A percentile compares a stretch with the other conserved stretches of the same genome.
These are phyloP conservation scores for Anneissia japonica DNA, from an alignment of 35 echinoderm and acorn worm genomes.

Conservation along the genomic window DNA sequence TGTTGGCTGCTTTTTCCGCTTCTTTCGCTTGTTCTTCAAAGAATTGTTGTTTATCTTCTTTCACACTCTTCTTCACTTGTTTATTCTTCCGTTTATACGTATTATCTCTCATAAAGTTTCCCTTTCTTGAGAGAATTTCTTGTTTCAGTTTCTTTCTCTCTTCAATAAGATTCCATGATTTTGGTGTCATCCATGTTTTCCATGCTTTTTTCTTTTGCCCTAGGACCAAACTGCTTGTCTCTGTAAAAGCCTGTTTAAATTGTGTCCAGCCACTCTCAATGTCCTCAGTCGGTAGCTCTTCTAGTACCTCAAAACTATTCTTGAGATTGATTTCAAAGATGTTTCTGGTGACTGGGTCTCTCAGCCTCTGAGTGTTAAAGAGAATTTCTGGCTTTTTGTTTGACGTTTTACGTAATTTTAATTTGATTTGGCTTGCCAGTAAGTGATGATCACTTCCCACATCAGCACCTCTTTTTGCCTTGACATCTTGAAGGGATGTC, in stretches of 20 bases:
- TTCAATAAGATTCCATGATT: constrained; percentile 14
- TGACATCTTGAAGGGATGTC: constrained; percentile 13
- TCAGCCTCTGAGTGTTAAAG: neutral
- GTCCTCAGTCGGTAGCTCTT: neutral
- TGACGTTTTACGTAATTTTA: constrained; percentile 9
- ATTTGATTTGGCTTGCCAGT: neutral
- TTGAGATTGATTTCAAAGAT: constrained; percentile 7
- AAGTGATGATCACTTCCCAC: constrained; percentile 24
- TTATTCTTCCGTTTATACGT: neutral
- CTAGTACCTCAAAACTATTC: constrained; percentile 28
- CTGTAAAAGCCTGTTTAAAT: neutral
- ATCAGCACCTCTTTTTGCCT: constrained; percentile 17
- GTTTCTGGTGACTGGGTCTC: neutral
- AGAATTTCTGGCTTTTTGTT: constrained; percentile 5
- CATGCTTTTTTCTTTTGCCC: constrained; percentile 7
- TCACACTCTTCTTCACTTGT: neutral
- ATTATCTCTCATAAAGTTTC: constrained; percentile 15
- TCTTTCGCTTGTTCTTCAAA: too few relatives aligned
- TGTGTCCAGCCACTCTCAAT: neutral
- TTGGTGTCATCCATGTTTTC: constrained; percentile 12
- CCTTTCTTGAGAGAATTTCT: neutral
- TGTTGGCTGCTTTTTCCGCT: too few relatives aligned
- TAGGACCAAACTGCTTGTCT: constrained; percentile 10
- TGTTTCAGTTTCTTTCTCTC: neutral
- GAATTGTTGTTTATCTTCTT: neutral